Conservation (phyloP, 2,888 invertebrate species). For the Horisme vitalbata region DNA sequence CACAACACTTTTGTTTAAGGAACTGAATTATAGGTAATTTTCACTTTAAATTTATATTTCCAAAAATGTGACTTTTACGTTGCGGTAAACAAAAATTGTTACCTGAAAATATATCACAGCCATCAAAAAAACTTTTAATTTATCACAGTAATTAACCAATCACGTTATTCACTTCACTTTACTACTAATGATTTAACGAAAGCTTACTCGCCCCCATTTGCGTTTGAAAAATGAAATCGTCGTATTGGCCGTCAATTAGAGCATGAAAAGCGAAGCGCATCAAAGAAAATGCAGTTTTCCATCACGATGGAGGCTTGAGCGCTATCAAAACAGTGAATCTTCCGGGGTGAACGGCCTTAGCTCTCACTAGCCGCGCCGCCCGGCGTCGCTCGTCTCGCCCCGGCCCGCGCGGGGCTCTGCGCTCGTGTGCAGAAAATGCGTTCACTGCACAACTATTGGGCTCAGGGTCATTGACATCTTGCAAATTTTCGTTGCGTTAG, state of each 20-base stretch:
- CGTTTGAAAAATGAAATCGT: slow-evolving; percentile 50
- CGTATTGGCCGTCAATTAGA: slow-evolving; percentile 67
- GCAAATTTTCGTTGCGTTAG: slow-evolving; percentile 52
- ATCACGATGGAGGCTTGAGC: slow-evolving; percentile 70
- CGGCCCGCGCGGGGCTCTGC: slow-evolving; percentile 39
- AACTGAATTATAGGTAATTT: too few relatives aligned
- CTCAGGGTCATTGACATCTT: slow-evolving; percentile 75
- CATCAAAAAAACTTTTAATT: too few relatives aligned
- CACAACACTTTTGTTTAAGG: too few relatives aligned
- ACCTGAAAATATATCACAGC: too few relatives aligned
- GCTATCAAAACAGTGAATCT: slow-evolving; percentile 83
- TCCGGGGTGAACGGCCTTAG: slow-evolving; percentile 79
- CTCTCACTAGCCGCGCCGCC: slow-evolving; percentile 58
- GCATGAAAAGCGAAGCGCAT: slow-evolving; percentile 78
- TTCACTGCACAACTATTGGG: slow-evolving; percentile 77
- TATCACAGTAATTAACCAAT: neutral
- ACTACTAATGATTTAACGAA: neutral
- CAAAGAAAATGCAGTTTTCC: slow-evolving; percentile 81
- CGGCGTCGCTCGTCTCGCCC: slow-evolving; percentile 56
- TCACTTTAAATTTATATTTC: too few relatives aligned
- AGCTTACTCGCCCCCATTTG: slow-evolving; percentile 5
- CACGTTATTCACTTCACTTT: too few relatives aligned
- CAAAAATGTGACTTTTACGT: too few relatives aligned
- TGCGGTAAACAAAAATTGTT: too few relatives aligned
- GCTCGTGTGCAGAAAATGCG: slow-evolving; percentile 75